These are phyloP conservation scores for Myanophis thanlyinensis DNA, from an alignment of 2,113 vertebrate genomes.

Conservation along the genomic window DNA sequence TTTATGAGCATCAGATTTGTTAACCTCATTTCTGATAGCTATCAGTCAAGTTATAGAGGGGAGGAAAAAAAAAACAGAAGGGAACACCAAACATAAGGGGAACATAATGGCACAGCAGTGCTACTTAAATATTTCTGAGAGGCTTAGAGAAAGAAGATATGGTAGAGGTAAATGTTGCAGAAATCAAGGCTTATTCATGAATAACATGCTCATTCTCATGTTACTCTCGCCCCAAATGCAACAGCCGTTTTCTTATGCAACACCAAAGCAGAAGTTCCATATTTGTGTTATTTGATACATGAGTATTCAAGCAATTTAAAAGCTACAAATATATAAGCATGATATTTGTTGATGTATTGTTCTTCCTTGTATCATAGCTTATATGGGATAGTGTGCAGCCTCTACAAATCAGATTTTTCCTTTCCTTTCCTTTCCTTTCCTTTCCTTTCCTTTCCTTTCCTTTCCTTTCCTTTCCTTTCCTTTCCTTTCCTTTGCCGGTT, in stretches of 20 bases:
- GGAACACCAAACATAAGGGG: not conserved
- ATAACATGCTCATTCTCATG: not conserved
- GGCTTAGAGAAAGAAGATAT: not conserved
- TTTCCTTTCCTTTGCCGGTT: not conserved
- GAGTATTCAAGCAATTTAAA: not conserved
- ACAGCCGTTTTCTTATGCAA: not conserved
- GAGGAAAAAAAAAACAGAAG: not conserved
- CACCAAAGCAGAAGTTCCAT: not conserved
- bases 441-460: no score
- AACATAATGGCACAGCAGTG: not conserved
- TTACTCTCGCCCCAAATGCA: not conserved
- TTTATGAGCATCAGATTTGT: not conserved
- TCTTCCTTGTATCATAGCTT: not conserved
- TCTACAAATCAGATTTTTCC: not conserved
- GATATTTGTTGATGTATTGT: not conserved
- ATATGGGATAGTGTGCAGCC: not conserved
- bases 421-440: not conserved
- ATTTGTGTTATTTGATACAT: not conserved
- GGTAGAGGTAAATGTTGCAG: not conserved
- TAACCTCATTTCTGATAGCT: not conserved
- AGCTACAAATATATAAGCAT: not conserved
- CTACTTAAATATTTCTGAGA: not conserved
- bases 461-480: no score
- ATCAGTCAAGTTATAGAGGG: not conserved
- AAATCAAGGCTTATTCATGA: not conserved